Conservation (phyloP, 2,888 invertebrate genomes). For the Rhogogaster chlorosoma region DNA sequence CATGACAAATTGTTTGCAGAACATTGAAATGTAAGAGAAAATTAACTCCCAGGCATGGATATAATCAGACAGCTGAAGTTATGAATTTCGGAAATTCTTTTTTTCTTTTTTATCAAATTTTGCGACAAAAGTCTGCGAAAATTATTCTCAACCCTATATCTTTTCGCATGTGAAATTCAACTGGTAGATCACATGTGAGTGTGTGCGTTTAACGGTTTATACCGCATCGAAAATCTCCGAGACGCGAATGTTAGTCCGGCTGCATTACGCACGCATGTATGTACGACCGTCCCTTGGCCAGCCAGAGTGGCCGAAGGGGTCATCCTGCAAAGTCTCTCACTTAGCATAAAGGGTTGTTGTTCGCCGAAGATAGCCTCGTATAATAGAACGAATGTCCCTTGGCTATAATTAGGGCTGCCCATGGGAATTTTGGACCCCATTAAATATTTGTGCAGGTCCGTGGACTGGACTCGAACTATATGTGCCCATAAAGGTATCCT, state of each 20-base stretch:
- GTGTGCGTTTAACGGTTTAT: not conserved
- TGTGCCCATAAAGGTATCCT: not conserved
- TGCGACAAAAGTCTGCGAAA: too few relatives aligned
- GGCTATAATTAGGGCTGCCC: conserved; percentile 75
- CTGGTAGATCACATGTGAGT: too few relatives aligned
- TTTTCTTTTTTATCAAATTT: too few relatives aligned
- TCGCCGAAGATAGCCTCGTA: conserved; percentile 65
- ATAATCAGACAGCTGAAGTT: not conserved
- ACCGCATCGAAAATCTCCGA: not conserved
- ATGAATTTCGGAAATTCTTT: too few relatives aligned
- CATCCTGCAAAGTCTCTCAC: conserved; percentile 66
- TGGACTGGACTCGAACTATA: conserved; percentile 54
- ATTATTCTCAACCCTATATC: too few relatives aligned
- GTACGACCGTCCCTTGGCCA: conserved; percentile 36
- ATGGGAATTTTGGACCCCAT: conserved; percentile 73
- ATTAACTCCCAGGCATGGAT: not conserved
- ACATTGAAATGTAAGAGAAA: not conserved
- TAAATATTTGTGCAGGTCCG: conserved; percentile 50
- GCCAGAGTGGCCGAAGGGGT: conserved; percentile 43
- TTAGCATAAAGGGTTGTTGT: conserved; percentile 75
- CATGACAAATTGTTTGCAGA: not conserved
- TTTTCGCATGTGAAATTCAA: too few relatives aligned
- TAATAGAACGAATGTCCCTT: conserved; percentile 74
- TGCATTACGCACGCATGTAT: not conserved
- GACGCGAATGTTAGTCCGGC: not conserved